Base-by-base conservation (phyloP, 2,797 vertebrate genomes). In the Acrocephalus scirpaceus region DNA sequence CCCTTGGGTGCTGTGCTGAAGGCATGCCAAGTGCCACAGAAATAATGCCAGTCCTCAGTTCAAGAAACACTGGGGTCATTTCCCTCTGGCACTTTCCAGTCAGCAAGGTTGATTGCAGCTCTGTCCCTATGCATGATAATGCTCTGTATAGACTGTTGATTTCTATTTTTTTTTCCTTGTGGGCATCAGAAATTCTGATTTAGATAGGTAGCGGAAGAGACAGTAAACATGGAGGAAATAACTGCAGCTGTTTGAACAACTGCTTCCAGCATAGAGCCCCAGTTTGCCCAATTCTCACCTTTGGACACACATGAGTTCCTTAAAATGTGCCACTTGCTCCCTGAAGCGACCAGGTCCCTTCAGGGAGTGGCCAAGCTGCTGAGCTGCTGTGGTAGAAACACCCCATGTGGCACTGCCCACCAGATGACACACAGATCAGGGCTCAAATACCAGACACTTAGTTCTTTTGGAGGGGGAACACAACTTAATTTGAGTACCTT, bases 171-270 rank as follows among this genome's bases (percentile, higher is more conserved):
- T 44, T 51, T 42, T 8, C 21, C 53, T 74, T 78, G 48, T 71
- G 71, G 72, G 60, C 73, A 94, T 96, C 81, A 92, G 58, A 93
- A 96, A 85, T 50, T 72, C 88, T 66, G 65, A 81, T 80, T 87
- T 90, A 71, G 51, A 47, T 48, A 65, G 91, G 75, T 67, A 86
- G 74, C 5, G 2, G 62, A 66, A 66, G 45, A 81, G 25, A 69
- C 61, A 72, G 44, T 45, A 58, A 88, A 58, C 44, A 56, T 29
- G 53, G 40, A 81, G 57, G 76, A 61, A 50, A 65, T 66, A 86
- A 81, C 32, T 58, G n/a, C 51, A 94, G 54, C 26, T 56, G 40
- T 69, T 65, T 70, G 44, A 91, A 92, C 80, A 91, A 45, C 56
- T 71, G 48, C 47, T 87, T 74, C 74, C 14, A 73, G n/a, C 26